These are phyloP conservation scores for Ophion obscuratus DNA, from an alignment of 2,888 invertebrate genomes.

Conservation along the genomic window DNA sequence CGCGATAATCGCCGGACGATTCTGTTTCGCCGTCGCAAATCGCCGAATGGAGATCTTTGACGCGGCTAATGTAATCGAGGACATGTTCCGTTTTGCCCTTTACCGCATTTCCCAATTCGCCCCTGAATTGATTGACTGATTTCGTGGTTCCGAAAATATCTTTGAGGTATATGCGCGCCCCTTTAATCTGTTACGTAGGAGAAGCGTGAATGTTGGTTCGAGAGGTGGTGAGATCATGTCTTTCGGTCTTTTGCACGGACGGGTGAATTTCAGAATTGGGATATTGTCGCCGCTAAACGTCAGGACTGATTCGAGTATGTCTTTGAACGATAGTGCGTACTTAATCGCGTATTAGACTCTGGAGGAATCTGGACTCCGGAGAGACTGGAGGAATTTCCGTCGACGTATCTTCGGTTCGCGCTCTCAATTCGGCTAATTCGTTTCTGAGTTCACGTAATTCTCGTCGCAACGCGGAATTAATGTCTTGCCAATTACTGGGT, in stretches of 20 bases:
- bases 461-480: too few relatives aligned
- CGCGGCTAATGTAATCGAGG: conserved; percentile 38
- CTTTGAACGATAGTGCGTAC: conserved; percentile 15
- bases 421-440: too few relatives aligned
- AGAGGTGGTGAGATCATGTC: too few relatives aligned
- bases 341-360: too few relatives aligned
- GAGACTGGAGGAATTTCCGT: too few relatives aligned
- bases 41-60: conserved; percentile 31
- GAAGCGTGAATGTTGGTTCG: conserved; percentile 9
- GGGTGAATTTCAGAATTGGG: conserved; percentile 24
- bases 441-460: too few relatives aligned
- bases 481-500: too few relatives aligned
- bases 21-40: not conserved
- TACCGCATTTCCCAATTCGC: too few relatives aligned
- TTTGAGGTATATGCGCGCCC: not conserved
- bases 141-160: too few relatives aligned
- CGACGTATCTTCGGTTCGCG: too few relatives aligned
- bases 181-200: conserved; percentile 27
- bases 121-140: too few relatives aligned
- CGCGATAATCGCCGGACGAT: not conserved
- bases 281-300: conserved; percentile 26
- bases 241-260: conserved; percentile 20
- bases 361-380: too few relatives aligned
- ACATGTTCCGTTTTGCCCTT: conserved; percentile 10
- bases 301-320: conserved; percentile 25